Evolutionary conservation across 1,140 invertebrate species (phyloP).

Genomic region (Drosophila tristis): DNA sequence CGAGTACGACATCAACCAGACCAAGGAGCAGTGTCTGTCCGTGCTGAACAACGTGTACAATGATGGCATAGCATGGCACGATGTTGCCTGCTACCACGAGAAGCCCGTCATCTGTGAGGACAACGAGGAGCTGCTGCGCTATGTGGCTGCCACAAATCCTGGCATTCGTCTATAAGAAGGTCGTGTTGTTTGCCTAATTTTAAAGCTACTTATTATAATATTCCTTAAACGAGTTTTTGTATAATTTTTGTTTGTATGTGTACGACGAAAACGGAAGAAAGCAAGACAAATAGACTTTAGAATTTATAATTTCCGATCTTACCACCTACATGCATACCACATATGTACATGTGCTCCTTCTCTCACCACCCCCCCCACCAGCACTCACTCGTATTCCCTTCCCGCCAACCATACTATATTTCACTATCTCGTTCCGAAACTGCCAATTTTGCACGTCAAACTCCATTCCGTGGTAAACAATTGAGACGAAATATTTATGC

Average conservation of each 20-base stretch:
- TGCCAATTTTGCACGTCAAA: constrained; percentile 58
- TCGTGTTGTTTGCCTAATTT: constrained; percentile 77
- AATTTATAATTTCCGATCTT: constrained; percentile 79
- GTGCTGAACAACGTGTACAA: constrained; percentile 96
- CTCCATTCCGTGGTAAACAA: constrained; percentile 41
- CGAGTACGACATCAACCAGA: constrained; percentile 95
- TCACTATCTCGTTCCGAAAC: constrained; percentile 53
- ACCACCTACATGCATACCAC: constrained; percentile 47
- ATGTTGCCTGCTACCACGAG: constrained; percentile 96
- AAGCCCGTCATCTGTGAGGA: constrained; percentile 96
- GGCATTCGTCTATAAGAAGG: constrained; percentile 89
- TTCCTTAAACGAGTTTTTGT: constrained; percentile 77
- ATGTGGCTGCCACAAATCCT: constrained; percentile 92
- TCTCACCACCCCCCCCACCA: constrained; percentile 28
- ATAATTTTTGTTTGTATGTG: constrained; percentile 78
- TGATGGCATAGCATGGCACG: constrained; percentile 96
- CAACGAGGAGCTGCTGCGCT: constrained; percentile 92
- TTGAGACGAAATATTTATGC: constrained; percentile 58
- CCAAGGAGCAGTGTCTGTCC: constrained; percentile 93
- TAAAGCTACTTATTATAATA: constrained; percentile 82
- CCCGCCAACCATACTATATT: background rate
- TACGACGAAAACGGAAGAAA: constrained; percentile 74
- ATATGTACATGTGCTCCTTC: constrained; percentile 11
- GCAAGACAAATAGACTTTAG: constrained; percentile 84
- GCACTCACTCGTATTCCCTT: background rate